Evolutionary conservation across 2,888 invertebrate species (phyloP).

Genomic region (Drosophila setosimentum): DNA sequence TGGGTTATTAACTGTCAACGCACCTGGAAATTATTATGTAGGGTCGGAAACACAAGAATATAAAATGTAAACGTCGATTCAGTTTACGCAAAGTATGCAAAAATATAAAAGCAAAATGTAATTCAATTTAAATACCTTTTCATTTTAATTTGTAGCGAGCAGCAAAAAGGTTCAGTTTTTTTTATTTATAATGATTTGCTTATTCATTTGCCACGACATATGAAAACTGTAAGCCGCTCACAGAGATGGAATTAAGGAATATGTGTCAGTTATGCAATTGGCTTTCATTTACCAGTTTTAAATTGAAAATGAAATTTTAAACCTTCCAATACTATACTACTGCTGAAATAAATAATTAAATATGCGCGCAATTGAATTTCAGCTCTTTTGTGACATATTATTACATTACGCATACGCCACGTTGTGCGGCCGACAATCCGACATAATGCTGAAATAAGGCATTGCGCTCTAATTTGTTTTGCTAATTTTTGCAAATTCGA

Average conservation of each 20-base stretch:
- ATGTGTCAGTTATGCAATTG: constrained; percentile 40
- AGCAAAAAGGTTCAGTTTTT: constrained; percentile 16
- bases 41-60: constrained; percentile 17
- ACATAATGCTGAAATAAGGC: constrained; percentile 8
- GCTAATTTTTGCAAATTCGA: constrained; percentile 19
- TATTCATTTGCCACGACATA: constrained; percentile 15
- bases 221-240: constrained; percentile 18
- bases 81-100: constrained; percentile 10
- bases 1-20: constrained; percentile 53
- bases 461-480: constrained; percentile 30
- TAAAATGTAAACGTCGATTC: constrained; percentile 28
- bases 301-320: constrained; percentile 62
- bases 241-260: constrained; percentile 50
- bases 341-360: constrained; percentile 66
- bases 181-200: constrained; percentile 2
- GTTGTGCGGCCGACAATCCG: constrained; percentile 35
- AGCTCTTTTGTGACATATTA: constrained; percentile 29
- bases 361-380: constrained; percentile 64
- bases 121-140: constrained; percentile 56
- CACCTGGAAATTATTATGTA: constrained; percentile 35
- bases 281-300: constrained; percentile 42
- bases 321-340: constrained; percentile 49
- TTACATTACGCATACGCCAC: constrained; percentile 68
- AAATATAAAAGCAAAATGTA: constrained; percentile 32
- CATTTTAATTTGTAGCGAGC: constrained; percentile 39